Evolutionary conservation across 2,797 vertebrate genomes (phyloP), one percentile per base, ranked within the genome.

Genomic region (Aeoliscus strigatus): DNA sequence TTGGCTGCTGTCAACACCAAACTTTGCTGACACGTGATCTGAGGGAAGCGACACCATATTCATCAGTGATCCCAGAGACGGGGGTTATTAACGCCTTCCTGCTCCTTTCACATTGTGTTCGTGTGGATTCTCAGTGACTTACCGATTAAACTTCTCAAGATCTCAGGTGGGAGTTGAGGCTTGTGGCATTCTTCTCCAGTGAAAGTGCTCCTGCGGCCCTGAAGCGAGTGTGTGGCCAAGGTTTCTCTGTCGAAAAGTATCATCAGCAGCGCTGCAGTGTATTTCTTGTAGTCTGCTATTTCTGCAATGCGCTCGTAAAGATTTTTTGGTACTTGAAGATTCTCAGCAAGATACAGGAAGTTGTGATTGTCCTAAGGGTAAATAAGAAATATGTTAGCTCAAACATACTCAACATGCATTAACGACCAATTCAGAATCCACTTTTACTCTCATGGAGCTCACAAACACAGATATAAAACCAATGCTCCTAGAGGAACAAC

Each of bases 171-270:
- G n/a, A 87, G 82, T 12, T 81, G 83, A 48, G 86, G 83, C 37
- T 87, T 87, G 47, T 77, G 82, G 48, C 66, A 67, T 1, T 87
- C 84, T 5, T 85, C 86, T 51, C 78, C 80, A 0, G 54, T 73
- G 1, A 81, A 69, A 12, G 68, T 75, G 48, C 72, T 81, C 59
- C 81, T 82, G 1, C 86, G 73, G 47, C 84, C 84, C 50, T 86
- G 86, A 39, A 87, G 72, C 25, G 82, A 86, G 65, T 87, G 86
- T 7, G 86, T 87, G 42, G 80, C 86, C 62, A 87, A 44, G 0
- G 83, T 87, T 44, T 86, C 79, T 63, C 86, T 67, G 61, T 87
- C 85, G 14, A 87, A 87, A 38, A 87, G 74, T 18, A 84, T 74
- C 84, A 86, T 83, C 38, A 87, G 73, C 59, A 87, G 43, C 0